These are phyloP conservation scores for Geodia barretti DNA, from an alignment of 37 sponge, comb jelly and placozoan species.

Conservation along the genomic window DNA sequence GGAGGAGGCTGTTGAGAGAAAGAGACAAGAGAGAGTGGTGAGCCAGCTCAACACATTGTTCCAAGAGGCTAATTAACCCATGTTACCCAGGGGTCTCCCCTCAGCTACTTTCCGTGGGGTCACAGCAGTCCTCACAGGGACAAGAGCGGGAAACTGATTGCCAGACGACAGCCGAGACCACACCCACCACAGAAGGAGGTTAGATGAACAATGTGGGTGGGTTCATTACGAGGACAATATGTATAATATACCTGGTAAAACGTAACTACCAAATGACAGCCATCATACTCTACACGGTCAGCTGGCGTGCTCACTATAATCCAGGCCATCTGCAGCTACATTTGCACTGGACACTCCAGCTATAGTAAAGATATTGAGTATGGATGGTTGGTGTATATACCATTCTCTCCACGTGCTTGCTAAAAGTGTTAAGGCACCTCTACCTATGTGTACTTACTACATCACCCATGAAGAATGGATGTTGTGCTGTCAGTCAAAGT, in stretches of 20 bases:
- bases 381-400: no score
- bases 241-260: no score
- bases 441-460: no score
- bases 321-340: no score
- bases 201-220: background rate
- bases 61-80: background rate
- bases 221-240: background rate
- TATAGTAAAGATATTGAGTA: no score
- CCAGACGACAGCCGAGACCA: background rate
- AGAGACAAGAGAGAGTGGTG: background rate
- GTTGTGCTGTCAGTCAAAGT: background rate
- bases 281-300: no score
- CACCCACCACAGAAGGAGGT: background rate
- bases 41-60: background rate
- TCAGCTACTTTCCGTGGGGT: constrained; percentile 47
- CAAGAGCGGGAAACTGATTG: constrained; percentile 54
- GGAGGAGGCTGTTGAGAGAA: constrained; percentile 22
- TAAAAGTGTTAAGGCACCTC: no score
- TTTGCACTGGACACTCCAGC: no score
- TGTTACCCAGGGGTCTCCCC: background rate
- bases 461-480: no score
- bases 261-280: no score
- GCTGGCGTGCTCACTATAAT: no score
- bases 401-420: no score
- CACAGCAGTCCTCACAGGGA: constrained; percentile 30